Percentiles rank a stretch among this genome's conserved stretches.
Evolutionary conservation across 2,797 vertebrate genomes (phyloP).

Genomic region (Diceros bicornis): DNA sequence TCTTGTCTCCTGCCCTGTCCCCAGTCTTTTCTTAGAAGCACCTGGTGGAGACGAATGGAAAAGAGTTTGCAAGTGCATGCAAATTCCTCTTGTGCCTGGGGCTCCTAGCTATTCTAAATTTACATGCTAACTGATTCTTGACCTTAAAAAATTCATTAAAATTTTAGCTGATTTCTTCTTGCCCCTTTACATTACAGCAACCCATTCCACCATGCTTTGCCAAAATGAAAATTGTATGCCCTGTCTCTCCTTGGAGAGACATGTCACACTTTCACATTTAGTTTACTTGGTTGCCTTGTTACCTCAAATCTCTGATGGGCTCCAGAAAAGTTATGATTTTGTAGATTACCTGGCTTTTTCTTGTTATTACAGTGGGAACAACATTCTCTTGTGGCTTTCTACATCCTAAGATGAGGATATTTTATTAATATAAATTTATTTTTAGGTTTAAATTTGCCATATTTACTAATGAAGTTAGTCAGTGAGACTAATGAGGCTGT

Average conservation of each 20-base stretch:
- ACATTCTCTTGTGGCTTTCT: background rate
- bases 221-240: background rate
- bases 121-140: background rate
- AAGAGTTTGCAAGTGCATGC: background rate
- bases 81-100: background rate
- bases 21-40: background rate
- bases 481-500: background rate
- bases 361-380: background rate
- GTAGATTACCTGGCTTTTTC: background rate
- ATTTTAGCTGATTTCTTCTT: slow-evolving; percentile 18
- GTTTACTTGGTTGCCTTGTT: background rate
- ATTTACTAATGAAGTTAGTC: slow-evolving; percentile 21
- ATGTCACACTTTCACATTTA: background rate
- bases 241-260: background rate
- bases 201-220: background rate
- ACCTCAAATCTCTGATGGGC: background rate
- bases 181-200: background rate
- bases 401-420: background rate
- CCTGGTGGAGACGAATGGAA: background rate
- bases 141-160: background rate
- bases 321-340: slow-evolving; percentile 8
- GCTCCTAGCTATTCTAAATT: background rate
- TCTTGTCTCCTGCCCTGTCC: background rate
- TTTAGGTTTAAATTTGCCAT: slow-evolving; percentile 36
- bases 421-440: slow-evolving; percentile 31